Evolutionary conservation across 2,113 vertebrate genomes (phyloP).

Genomic region (Eulacestoma nigropectus): DNA sequence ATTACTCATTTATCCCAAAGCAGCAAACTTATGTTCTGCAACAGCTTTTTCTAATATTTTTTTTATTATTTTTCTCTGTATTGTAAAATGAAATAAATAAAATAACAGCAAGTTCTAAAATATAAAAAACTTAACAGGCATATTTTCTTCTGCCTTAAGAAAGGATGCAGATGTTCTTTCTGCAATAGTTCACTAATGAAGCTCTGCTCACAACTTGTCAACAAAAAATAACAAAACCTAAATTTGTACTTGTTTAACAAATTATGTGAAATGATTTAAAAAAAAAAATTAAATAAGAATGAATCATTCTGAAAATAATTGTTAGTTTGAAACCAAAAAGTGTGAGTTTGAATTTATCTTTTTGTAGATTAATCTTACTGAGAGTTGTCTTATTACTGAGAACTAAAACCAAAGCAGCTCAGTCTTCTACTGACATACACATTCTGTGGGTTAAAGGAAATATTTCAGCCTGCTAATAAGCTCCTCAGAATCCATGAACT

Average conservation of each 20-base stretch:
- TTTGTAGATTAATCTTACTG: neutral
- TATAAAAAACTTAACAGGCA: neutral
- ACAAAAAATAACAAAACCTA: neutral
- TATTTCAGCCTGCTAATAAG: neutral
- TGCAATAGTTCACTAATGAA: neutral
- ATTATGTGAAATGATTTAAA: neutral
- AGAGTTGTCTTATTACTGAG: neutral
- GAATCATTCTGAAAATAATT: neutral
- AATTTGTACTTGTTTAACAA: neutral
- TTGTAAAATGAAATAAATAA: neutral
- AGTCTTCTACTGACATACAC: neutral
- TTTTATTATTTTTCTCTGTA: neutral
- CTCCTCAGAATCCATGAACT: neutral
- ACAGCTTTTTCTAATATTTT: conserved; percentile 16
- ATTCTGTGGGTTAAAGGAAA: neutral
- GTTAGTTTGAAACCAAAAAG: neutral
- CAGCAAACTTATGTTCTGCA: neutral
- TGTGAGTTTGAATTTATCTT: neutral
- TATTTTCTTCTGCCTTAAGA: neutral
- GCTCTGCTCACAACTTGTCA: neutral
- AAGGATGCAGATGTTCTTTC: neutral
- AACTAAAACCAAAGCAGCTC: neutral
- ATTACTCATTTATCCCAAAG: conserved; percentile 27
- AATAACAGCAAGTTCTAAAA: neutral
- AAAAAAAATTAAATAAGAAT: neutral